Evolutionary conservation across 2,797 vertebrate species (phyloP), one percentile per base, ranked within the genome.

Genomic region (Hoplostethus atlanticus): DNA sequence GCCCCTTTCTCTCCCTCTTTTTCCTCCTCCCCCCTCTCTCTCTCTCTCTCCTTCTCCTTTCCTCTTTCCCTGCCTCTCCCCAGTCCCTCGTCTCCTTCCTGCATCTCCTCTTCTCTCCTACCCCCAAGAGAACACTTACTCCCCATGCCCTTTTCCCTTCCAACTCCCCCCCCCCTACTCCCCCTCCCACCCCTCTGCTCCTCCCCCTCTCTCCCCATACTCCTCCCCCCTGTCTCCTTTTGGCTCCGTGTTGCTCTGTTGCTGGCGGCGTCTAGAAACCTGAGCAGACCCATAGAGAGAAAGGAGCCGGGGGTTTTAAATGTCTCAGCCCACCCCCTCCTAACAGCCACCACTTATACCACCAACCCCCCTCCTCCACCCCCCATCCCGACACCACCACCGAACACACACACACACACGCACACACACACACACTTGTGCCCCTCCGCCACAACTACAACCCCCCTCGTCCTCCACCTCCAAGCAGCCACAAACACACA

Each of bases 201-300:
- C 38, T 34, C 55, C 28, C 42, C 64, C 15, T 44, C 80, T 50
- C 83, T 72, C 58, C 11, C 16, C 21, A 21, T 21, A 21, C 21
- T 70, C 83, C 73, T 58, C 69, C 63, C 69, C 63, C 64, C 77
- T 48, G 44, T 63, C 68, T 72, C 71, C 68, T 77, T 86, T 82
- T 84, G 73, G 77, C 78, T 89, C 81, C 67, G 68, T 62, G 42
- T 76, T 86, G 68, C 78, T 92, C 85, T 67, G 64, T 84, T 78
- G 84, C 83, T 88, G 89, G 81, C 85, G 84, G 86, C 83, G 77
- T 84, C 87, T 85, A 42, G 80, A 88, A 93, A 93, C 78, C 78
- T 60, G 89, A 93, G 90, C 79, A 77, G 86, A 68, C 63, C 81
- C 68, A 85, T 79, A 80, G 84, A 89, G 78, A 86, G 76, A 80